Conservation (phyloP, 2,797 vertebrate genomes). For the Linurgus olivaceus region DNA sequence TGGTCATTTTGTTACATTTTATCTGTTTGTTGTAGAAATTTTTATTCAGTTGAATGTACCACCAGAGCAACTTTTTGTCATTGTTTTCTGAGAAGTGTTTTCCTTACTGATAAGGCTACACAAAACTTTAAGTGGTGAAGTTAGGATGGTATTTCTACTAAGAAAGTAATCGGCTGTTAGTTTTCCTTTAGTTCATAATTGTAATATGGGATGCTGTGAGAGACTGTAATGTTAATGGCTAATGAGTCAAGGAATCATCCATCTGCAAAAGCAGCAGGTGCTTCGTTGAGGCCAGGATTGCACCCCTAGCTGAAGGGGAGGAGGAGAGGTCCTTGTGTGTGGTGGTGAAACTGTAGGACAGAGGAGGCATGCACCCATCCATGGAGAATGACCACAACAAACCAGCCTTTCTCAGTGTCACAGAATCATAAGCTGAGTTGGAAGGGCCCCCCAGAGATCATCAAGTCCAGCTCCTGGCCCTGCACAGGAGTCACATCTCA, state of each 20-base stretch:
- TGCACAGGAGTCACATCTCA: not conserved
- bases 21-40: not conserved
- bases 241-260: not conserved
- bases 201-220: not conserved
- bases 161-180: not conserved
- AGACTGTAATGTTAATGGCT: not conserved
- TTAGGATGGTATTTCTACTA: not conserved
- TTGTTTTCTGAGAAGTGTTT: not conserved
- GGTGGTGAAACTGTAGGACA: not conserved
- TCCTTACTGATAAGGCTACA: not conserved
- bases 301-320: not conserved
- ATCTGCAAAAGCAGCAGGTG: not conserved
- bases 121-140: not conserved
- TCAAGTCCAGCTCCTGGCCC: not conserved
- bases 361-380: not conserved
- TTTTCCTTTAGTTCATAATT: not conserved
- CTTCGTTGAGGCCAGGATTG: not conserved
- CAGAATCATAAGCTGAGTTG: not conserved
- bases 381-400: not conserved
- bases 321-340: not conserved
- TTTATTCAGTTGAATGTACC: not conserved
- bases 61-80: not conserved
- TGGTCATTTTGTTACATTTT: not conserved
- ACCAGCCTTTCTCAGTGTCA: not conserved
- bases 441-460: not conserved